Percentiles rank a stretch among this genome's conserved stretches.
phyloP scores from a whole-genome alignment of 2,888 invertebrate species.

The Drosophila neotestacea region DNA sequence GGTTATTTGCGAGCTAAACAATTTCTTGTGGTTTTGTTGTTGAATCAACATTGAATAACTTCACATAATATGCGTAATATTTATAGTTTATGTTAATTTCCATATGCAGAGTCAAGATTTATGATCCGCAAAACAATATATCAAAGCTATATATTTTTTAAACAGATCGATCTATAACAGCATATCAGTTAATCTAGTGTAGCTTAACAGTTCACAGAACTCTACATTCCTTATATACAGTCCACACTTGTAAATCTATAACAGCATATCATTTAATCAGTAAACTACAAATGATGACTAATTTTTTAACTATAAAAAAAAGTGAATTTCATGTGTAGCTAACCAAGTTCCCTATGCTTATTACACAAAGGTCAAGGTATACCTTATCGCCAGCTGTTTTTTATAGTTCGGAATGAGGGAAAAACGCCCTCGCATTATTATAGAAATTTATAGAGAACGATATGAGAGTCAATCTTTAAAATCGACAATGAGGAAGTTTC shows the following conservation, averaged over 20 bases:
- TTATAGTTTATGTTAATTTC: not conserved
- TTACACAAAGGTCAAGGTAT: conserved; percentile 34
- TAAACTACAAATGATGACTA: conserved; percentile 16
- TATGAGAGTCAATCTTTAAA: conserved; percentile 22
- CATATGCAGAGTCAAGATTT: not conserved
- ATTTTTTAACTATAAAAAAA: not conserved
- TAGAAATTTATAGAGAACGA: not conserved
- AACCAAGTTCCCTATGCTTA: conserved; percentile 16
- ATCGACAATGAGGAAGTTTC: conserved; percentile 39
- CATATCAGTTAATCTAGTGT: no score
- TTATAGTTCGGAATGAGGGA: not conserved
- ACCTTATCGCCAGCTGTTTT: conserved; percentile 27
- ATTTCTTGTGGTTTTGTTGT: conserved; percentile 10
- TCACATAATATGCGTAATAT: not conserved
- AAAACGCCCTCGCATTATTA: conserved; percentile 2
- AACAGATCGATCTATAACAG: no score
- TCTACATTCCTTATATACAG: no score
- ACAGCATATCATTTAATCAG: conserved; percentile 6
- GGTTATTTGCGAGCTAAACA: not conserved
- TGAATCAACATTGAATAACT: conserved; percentile 5
- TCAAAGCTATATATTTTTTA: not conserved
- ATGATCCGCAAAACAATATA: not conserved
- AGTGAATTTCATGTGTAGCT: conserved; percentile 6
- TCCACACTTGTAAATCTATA: not conserved
- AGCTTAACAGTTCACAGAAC: no score